Base-by-base conservation (phyloP, 1,140 invertebrate species). In the Cyclargus thomasi region DNA sequence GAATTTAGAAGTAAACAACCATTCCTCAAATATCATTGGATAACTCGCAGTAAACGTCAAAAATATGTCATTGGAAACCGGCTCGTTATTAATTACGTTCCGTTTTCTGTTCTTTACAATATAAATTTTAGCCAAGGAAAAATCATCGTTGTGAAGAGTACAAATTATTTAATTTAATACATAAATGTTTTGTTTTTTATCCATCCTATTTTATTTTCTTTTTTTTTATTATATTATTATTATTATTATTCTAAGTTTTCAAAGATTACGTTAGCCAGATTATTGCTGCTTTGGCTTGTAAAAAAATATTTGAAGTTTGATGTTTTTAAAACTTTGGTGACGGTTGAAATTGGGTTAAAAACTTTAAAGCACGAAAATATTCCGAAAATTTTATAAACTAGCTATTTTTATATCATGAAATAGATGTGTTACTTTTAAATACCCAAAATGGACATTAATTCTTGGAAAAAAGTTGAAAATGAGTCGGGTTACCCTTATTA, bases 401-500 rank as follows among this genome's bases (percentile, higher is more conserved):
- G 5, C 14, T 11, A 2, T 8, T 47, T 47, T 14, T 47, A 14
- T 47, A 47, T 47, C 39, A 47, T 47, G 39, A 47, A 16, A 47
- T 47, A 47, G 4, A 77, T 78, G 75, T 53, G 47, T 70, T 39
- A 67, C 29, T 47, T 64, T 65, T 55, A 68, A 70, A 68, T 29
- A 63, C 35, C 62, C 63, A 67, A 36, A 67, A 82, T 86, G 80
- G 72, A 73, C 69, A 67, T 68, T 55, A 76, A 65, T 63, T 77
- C 72, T 67, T 91, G 86, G 83, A 88, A 82, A 72, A 91, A 91
- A 79, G 67, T 83, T 64, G 92, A 93, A 85, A 92, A 92, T 80
- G 91, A 92, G 82, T 90, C 88, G 20, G 92, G 92, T 47, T 92
- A 92, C 81, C 88, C 91, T 3, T 92, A 86, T 81, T 93, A 92